Conservation (phyloP, 2,797 vertebrate species). For the Megaceryle alcyon region DNA sequence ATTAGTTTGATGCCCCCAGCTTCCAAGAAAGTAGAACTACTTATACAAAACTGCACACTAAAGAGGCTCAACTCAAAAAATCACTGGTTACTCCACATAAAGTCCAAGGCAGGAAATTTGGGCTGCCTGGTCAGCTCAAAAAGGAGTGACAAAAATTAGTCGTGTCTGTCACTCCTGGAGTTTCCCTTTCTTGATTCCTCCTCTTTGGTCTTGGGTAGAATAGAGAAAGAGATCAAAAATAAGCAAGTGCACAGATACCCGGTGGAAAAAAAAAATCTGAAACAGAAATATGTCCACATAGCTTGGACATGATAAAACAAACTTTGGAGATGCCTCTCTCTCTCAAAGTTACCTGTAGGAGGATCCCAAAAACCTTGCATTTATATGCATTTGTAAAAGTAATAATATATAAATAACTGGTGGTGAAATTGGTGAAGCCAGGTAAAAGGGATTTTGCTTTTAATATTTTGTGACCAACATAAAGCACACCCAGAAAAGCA, state of each 20-base stretch:
- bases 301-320: neutral
- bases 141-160: neutral
- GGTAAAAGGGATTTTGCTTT: neutral
- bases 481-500: neutral
- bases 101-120: neutral
- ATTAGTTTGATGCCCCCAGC: neutral
- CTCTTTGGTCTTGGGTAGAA: neutral
- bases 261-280: neutral
- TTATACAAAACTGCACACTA: neutral
- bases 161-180: neutral
- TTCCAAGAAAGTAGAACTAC: neutral
- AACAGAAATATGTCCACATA: too few relatives aligned
- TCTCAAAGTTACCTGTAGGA: neutral
- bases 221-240: neutral
- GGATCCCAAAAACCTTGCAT: neutral
- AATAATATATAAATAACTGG: neutral
- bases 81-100: neutral
- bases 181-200: neutral
- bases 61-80: rapidly evolving
- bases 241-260: neutral
- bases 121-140: neutral
- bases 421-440: neutral
- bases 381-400: neutral
- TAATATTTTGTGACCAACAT: neutral
- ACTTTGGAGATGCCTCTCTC: neutral